phyloP scores from a whole-genome alignment of 2,797 vertebrate species.

The Cetoscarus ocellatus region DNA sequence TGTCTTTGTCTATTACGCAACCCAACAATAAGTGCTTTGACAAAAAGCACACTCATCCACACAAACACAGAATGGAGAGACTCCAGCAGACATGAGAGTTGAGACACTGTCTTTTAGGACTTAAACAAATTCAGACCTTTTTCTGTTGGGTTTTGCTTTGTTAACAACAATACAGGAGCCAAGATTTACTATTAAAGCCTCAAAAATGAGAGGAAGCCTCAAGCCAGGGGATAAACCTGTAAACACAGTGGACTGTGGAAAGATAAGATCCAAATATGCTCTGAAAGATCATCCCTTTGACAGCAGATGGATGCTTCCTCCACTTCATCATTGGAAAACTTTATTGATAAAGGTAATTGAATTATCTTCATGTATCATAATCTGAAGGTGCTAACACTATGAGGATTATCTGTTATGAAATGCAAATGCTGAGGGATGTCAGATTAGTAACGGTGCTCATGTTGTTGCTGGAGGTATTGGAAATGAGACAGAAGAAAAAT shows the following conservation, averaged over 20 bases:
- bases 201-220: conserved; percentile 13
- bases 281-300: conserved; percentile 22
- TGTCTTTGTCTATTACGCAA: conserved; percentile 61
- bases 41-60: conserved; percentile 20
- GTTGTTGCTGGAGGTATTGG: not conserved
- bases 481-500: not conserved
- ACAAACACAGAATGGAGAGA: conserved; percentile 29
- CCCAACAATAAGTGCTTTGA: conserved; percentile 76
- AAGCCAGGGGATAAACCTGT: conserved; percentile 11
- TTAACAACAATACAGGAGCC: not conserved
- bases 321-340: conserved; percentile 23
- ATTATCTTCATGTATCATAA: conserved; percentile 5
- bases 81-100: conserved; percentile 24
- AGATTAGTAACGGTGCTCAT: not conserved
- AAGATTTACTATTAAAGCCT: no score
- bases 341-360: conserved; percentile 57
- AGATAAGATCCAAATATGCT: conserved; percentile 19
- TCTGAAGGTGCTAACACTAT: not conserved
- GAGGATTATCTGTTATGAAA: conserved; percentile 7
- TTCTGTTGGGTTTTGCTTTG: not conserved
- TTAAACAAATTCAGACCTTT: not conserved
- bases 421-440: not conserved
- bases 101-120: conserved; percentile 21
- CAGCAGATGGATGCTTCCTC: conserved; percentile 12
- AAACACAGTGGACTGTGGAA: conserved; percentile 6